Evolutionary conservation across 2,888 invertebrate genomes (phyloP).

Genomic region (Cordylochernes scorpioides): DNA sequence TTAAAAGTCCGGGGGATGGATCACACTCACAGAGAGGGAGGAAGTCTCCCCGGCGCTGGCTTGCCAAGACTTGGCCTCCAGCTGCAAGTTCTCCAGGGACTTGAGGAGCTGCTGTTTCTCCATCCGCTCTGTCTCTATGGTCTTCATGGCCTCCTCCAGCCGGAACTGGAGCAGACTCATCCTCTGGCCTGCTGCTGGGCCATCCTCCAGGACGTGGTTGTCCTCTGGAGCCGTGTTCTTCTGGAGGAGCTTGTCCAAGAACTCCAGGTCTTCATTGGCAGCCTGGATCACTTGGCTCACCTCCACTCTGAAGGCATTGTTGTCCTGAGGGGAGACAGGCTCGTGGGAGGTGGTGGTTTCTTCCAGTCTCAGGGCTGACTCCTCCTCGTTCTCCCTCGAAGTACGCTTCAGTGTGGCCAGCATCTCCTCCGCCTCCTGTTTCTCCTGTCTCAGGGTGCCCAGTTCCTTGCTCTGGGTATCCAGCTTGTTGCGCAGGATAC

Average conservation of each 20-base stretch:
- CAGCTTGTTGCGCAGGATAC: slow-evolving; percentile 48
- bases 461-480: slow-evolving; percentile 46
- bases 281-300: slow-evolving; percentile 7
- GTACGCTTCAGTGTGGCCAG: slow-evolving; percentile 7
- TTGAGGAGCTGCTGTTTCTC: slow-evolving; percentile 24
- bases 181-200: slow-evolving; percentile 16
- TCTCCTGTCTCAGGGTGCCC: slow-evolving; percentile 9
- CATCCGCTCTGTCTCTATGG: slow-evolving; percentile 43
- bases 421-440: slow-evolving; percentile 8
- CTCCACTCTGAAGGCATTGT: too few relatives aligned
- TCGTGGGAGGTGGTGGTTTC: slow-evolving; percentile 2
- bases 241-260: slow-evolving; percentile 15
- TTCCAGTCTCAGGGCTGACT: slow-evolving; percentile 5
- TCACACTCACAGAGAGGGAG: too few relatives aligned
- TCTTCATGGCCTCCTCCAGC: slow-evolving; percentile 44
- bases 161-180: slow-evolving; percentile 30
- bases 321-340: background rate
- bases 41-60: too few relatives aligned
- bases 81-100: too few relatives aligned
- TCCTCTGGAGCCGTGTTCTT: slow-evolving; percentile 7
- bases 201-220: slow-evolving; percentile 7
- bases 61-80: too few relatives aligned
- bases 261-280: slow-evolving; percentile 13
- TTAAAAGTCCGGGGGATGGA: too few relatives aligned
- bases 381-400: slow-evolving; percentile 11